Conservation (phyloP, 2,113 vertebrate species). For the Microcebus tavaratra region DNA sequence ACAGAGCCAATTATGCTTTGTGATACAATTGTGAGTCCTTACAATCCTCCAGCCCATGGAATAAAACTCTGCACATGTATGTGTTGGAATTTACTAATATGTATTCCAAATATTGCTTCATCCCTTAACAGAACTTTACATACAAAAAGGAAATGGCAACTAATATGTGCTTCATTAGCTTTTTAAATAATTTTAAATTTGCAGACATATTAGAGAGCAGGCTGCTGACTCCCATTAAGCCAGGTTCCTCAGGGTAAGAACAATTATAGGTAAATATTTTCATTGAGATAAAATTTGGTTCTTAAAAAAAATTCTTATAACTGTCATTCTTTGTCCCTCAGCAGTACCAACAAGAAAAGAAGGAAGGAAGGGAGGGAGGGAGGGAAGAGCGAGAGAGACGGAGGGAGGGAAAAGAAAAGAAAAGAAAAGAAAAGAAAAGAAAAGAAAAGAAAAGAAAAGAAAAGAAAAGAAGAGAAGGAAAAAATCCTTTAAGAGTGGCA, state of each 20-base stretch:
- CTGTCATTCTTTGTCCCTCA: not conserved
- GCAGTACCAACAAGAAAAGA: not conserved
- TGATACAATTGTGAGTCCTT: conserved; percentile 43
- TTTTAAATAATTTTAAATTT: not conserved
- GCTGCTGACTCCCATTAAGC: not conserved
- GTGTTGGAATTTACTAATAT: conserved; percentile 27
- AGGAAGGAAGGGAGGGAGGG: no score
- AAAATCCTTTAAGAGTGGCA: not conserved
- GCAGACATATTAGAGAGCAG: not conserved
- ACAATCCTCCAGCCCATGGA: conserved; percentile 59
- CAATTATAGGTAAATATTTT: not conserved
- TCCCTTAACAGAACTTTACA: not conserved
- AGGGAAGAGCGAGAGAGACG: no score
- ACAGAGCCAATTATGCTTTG: conserved; percentile 65
- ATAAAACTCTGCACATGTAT: conserved; percentile 46
- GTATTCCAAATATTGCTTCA: not conserved
- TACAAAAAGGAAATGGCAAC: not conserved
- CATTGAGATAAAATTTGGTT: not conserved
- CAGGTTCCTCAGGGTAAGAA: not conserved
- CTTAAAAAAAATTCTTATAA: not conserved
- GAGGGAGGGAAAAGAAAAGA: not conserved
- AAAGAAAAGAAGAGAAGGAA: not conserved
- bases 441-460: not conserved
- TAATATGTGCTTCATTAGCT: not conserved
- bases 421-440: not conserved